A percentile compares a stretch with the other conserved stretches of the same genome.
Evolutionary conservation across 2,113 vertebrate genomes (phyloP).

Genomic region (Probosciger aterrimus): DNA sequence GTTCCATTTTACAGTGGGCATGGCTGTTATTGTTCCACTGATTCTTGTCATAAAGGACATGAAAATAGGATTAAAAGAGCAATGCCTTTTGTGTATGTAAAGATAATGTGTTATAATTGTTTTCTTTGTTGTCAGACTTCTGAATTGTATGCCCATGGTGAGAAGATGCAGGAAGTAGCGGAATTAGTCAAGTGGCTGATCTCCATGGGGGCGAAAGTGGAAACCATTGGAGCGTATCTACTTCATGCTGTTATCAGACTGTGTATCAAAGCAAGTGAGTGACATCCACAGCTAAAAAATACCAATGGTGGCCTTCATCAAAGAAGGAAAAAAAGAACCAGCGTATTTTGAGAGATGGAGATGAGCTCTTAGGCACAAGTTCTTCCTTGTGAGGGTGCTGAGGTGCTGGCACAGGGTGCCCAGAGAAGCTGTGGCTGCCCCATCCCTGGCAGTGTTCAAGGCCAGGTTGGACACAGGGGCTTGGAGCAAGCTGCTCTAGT

Average conservation of each 20-base stretch:
- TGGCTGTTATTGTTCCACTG: neutral
- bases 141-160: conserved; percentile 19
- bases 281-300: neutral
- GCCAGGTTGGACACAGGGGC: neutral
- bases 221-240: conserved; percentile 67
- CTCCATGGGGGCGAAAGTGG: conserved; percentile 64
- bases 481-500: neutral
- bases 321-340: neutral
- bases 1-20: neutral
- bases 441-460: neutral
- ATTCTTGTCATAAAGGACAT: neutral
- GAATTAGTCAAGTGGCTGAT: conserved; percentile 75
- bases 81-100: neutral
- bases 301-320: neutral
- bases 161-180: conserved; percentile 61
- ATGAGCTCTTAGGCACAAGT: neutral
- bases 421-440: neutral
- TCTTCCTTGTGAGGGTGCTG: neutral
- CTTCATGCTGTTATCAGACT: conserved; percentile 76
- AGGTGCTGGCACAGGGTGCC: neutral
- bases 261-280: conserved; percentile 79
- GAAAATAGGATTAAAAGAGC: neutral
- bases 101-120: neutral
- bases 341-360: neutral
- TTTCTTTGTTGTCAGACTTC: conserved; percentile 54